Conservation (phyloP, 2,113 vertebrate species). For the Apteryx owenii region DNA sequence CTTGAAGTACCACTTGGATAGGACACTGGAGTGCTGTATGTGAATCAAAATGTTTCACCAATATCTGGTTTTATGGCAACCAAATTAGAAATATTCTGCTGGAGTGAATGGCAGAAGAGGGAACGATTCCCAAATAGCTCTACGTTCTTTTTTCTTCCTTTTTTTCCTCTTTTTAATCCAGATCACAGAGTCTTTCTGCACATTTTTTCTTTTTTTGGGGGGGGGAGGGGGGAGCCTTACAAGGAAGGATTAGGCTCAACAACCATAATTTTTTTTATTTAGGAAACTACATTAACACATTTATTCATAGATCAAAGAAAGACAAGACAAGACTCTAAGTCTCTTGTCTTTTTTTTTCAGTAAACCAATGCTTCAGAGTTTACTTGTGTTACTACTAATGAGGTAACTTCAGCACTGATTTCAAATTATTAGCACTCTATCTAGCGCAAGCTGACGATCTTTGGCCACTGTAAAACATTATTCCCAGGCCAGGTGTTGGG, state of each 20-base stretch:
- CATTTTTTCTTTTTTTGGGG: neutral
- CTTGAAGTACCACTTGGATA: neutral
- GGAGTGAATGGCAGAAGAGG: neutral
- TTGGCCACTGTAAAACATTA: conserved; percentile 66
- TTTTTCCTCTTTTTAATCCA: neutral
- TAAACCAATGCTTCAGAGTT: conserved; percentile 19
- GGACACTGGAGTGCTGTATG: neutral
- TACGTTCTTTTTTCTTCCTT: fast-evolving
- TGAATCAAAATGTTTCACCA: neutral
- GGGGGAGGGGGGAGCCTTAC: neutral
- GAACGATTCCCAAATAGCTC: neutral
- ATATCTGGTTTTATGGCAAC: neutral
- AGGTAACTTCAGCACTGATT: conserved; percentile 58
- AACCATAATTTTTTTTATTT: neutral
- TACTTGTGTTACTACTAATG: conserved; percentile 46
- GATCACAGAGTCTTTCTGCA: neutral
- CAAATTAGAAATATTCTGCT: neutral
- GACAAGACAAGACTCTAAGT: neutral
- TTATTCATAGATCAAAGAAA: conserved; percentile 52
- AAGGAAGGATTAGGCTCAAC: neutral
- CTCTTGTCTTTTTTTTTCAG: neutral
- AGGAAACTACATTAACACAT: conserved; percentile 15
- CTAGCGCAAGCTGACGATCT: conserved; percentile 58
- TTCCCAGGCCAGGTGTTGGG: conserved; percentile 74
- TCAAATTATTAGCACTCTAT: conserved; percentile 52